Percentiles rank a stretch among this genome's conserved stretches.
Evolutionary conservation across 2,797 vertebrate species (phyloP).

Genomic region (Halcyon chelicuti): DNA sequence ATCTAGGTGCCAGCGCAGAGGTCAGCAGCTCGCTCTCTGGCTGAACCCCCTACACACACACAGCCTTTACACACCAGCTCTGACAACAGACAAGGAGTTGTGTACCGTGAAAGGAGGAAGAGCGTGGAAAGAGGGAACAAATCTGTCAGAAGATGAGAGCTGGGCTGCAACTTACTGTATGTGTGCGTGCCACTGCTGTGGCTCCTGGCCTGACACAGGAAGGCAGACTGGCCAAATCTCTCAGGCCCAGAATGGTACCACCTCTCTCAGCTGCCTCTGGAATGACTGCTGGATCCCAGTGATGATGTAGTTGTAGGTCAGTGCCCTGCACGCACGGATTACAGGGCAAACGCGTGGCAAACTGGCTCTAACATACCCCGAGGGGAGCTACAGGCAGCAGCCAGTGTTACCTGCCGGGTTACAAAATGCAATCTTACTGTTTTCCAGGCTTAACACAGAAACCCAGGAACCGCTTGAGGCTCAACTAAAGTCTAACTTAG

Average conservation of each 20-base stretch:
- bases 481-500: not conserved
- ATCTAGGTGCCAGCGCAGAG: not conserved
- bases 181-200: not conserved
- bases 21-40: not conserved
- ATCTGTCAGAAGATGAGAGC: not conserved
- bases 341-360: not conserved
- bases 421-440: not conserved
- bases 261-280: not conserved
- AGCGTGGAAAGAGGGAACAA: not conserved
- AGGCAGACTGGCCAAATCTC: not conserved
- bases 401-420: rapidly evolving
- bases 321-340: rapidly evolving
- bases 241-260: rapidly evolving
- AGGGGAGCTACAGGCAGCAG: rapidly evolving
- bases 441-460: not conserved
- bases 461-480: not conserved
- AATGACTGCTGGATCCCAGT: not conserved
- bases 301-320: not conserved
- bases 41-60: not conserved
- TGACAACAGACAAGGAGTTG: rapidly evolving
- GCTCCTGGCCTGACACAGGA: not conserved
- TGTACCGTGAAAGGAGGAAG: rapidly evolving
- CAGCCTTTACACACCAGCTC: not conserved
- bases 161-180: not conserved
- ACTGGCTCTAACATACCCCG: not conserved